phyloP scores from a whole-genome alignment of 2,113 vertebrate species.

The Girardinichthys multiradiatus region DNA sequence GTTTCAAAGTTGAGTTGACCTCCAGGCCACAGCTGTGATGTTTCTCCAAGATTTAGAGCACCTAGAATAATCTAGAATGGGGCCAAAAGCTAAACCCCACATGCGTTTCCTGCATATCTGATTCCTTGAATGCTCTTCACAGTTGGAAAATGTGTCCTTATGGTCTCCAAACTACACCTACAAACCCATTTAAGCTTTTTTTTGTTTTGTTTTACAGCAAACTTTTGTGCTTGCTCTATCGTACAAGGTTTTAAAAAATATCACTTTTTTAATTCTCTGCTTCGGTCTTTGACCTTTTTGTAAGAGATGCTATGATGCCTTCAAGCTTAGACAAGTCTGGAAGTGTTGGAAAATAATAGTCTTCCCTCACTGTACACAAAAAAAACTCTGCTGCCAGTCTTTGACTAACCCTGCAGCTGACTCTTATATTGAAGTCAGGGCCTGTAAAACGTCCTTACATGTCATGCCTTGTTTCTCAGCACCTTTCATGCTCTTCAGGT shows the following conservation, averaged over 20 bases:
- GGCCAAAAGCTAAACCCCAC: slow-evolving; percentile 20
- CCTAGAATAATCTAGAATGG: slow-evolving; percentile 11
- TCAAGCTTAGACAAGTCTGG: slow-evolving; percentile 67
- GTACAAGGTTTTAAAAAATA: not conserved
- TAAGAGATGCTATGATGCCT: slow-evolving; percentile 26
- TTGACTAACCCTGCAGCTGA: slow-evolving; percentile 11
- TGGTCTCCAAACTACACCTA: slow-evolving; percentile 14
- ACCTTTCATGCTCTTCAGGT: slow-evolving; percentile 33
- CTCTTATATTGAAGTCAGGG: slow-evolving; percentile 17
- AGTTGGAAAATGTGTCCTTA: slow-evolving; percentile 34
- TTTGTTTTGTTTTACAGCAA: not conserved
- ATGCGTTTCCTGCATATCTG: slow-evolving; percentile 13
- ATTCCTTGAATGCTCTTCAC: slow-evolving; percentile 53
- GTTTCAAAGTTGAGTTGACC: slow-evolving; percentile 21
- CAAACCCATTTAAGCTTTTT: not conserved
- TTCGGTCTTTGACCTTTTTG: slow-evolving; percentile 14
- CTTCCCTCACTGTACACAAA: slow-evolving; percentile 10
- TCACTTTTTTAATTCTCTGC: slow-evolving; percentile 6
- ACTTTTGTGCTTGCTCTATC: slow-evolving; percentile 19
- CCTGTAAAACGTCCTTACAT: slow-evolving; percentile 60
- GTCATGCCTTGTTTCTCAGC: slow-evolving; percentile 64
- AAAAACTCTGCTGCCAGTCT: slow-evolving; percentile 17
- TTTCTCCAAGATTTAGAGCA: slow-evolving; percentile 32
- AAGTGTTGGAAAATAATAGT: slow-evolving; percentile 32
- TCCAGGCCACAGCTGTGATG: slow-evolving; percentile 22